These are phyloP conservation scores for Pseudomyrmex gracilis DNA, from an alignment of 1,140 invertebrate genomes.

Conservation along the genomic window DNA sequence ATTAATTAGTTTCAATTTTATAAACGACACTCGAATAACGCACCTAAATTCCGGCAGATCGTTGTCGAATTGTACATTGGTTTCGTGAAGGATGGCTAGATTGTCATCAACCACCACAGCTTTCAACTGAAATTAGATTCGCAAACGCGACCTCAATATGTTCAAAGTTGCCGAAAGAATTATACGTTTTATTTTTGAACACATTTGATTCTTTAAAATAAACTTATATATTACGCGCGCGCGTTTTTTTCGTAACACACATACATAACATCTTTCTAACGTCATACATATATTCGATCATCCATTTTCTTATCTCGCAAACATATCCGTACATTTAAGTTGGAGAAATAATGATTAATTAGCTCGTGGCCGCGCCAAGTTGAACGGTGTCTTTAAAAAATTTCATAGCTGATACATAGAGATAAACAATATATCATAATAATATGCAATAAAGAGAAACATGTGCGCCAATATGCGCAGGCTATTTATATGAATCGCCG, in stretches of 20 bases:
- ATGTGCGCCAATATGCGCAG: neutral
- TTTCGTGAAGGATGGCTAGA: conserved; percentile 91
- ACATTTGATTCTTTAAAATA: too few relatives aligned
- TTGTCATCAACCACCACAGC: conserved; percentile 93
- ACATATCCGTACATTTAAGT: neutral
- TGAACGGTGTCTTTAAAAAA: too few relatives aligned
- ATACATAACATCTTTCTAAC: neutral
- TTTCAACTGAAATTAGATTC: conserved; percentile 90
- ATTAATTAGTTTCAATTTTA: conserved; percentile 1
- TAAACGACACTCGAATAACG: neutral
- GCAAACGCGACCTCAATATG: too few relatives aligned
- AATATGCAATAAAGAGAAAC: neutral
- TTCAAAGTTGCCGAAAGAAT: too few relatives aligned
- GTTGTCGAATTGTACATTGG: conserved; percentile 94
- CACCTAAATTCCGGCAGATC: conserved; percentile 96
- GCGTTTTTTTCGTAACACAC: too few relatives aligned
- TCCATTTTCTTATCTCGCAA: conserved; percentile 3
- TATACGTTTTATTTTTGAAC: too few relatives aligned
- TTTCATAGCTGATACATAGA: too few relatives aligned
- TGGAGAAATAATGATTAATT: neutral
- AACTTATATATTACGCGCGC: too few relatives aligned
- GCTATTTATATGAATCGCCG: conserved; percentile 20
- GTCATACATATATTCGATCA: neutral
- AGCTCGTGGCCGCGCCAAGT: too few relatives aligned
- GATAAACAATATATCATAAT: neutral